phyloP scores from a whole-genome alignment of 2,113 vertebrate species.

The Dicentrarchus labrax region DNA sequence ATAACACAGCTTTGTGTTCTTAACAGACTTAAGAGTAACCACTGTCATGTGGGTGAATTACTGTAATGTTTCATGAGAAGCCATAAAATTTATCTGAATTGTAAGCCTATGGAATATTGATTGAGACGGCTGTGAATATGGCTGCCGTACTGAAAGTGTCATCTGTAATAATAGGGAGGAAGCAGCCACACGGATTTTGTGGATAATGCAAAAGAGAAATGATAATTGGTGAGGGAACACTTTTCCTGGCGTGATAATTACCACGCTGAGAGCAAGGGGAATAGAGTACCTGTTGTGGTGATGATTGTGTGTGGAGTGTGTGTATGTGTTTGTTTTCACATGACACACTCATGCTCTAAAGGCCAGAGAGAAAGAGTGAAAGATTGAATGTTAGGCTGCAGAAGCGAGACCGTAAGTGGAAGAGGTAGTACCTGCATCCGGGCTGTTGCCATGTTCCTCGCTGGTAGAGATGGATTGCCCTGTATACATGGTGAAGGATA shows the following conservation, averaged over 20 bases:
- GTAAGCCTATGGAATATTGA: constrained; percentile 42
- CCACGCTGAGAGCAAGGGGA: constrained; percentile 52
- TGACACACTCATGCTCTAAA: constrained; percentile 8
- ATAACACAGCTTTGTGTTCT: constrained; percentile 52
- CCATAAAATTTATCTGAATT: constrained; percentile 29
- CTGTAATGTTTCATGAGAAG: constrained; percentile 39
- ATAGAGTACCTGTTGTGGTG: constrained; percentile 64
- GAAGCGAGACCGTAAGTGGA: background rate
- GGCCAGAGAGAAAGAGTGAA: background rate
- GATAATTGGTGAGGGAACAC: constrained; percentile 72
- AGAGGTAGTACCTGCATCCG: constrained; percentile 27
- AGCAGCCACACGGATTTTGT: constrained; percentile 50
- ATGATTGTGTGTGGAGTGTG: constrained; percentile 23
- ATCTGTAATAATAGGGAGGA: constrained; percentile 47
- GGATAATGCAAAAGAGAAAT: constrained; percentile 64
- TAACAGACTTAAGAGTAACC: constrained; percentile 45
- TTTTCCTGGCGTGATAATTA: constrained; percentile 75
- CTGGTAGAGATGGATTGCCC: constrained; percentile 26
- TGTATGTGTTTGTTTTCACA: constrained; percentile 54
- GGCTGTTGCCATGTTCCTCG: constrained; percentile 1
- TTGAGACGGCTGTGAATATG: constrained; percentile 57
- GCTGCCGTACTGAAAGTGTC: constrained; percentile 44
- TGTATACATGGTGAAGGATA: constrained; percentile 17
- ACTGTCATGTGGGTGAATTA: constrained; percentile 46
- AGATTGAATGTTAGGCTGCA: constrained; percentile 3